Evolutionary conservation across 2,113 vertebrate genomes (phyloP).

Genomic region (Antechinus flavipes): DNA sequence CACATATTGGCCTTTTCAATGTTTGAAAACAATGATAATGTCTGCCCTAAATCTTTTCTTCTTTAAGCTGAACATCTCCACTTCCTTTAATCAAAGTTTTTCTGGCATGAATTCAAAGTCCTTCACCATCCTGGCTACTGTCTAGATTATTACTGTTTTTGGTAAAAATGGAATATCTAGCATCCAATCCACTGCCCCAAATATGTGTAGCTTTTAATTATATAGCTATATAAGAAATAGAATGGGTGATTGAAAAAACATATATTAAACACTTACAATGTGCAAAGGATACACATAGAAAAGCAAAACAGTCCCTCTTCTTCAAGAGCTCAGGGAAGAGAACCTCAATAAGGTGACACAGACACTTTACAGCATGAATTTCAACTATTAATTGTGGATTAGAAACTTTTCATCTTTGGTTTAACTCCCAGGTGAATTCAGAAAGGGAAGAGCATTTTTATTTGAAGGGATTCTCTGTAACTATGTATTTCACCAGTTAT

Average conservation of each 20-base stretch:
- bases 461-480: constrained; percentile 67
- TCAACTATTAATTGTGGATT: constrained; percentile 62
- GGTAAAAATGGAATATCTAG: neutral
- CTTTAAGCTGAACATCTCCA: neutral
- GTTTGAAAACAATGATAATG: neutral
- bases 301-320: neutral
- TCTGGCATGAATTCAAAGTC: neutral
- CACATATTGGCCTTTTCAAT: neutral
- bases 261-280: neutral
- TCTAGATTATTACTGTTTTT: neutral
- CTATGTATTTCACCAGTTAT: constrained; percentile 77
- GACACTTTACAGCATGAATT: constrained; percentile 65
- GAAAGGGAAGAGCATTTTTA: constrained; percentile 65
- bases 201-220: constrained; percentile 60
- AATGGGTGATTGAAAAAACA: neutral
- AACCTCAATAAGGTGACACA: constrained; percentile 13
- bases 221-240: constrained; percentile 54
- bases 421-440: constrained; percentile 71
- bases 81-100: neutral
- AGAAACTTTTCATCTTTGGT: constrained; percentile 58
- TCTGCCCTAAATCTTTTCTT: neutral
- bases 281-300: neutral
- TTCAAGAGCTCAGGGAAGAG: neutral
- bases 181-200: neutral
- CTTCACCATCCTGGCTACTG: neutral